Percentiles rank a stretch among this genome's conserved stretches.
These are phyloP conservation scores for Etheostoma perlongum DNA, from an alignment of 2,797 vertebrate species.

Conservation along the genomic window DNA sequence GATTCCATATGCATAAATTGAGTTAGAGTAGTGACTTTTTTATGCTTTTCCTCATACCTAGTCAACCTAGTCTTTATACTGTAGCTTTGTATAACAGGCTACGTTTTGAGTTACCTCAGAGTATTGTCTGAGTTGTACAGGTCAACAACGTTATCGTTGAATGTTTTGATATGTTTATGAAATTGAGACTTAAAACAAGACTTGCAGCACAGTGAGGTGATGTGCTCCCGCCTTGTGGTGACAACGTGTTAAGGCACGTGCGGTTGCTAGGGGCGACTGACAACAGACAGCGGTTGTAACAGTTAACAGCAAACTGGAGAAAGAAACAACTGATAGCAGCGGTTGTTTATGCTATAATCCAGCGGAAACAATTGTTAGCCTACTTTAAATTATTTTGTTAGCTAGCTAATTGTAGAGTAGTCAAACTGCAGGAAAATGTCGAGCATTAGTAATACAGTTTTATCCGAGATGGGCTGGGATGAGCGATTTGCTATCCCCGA, in stretches of 20 bases:
- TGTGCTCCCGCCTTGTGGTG: slow-evolving; percentile 36
- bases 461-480: slow-evolving; percentile 88
- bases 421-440: slow-evolving; percentile 75
- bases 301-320: neutral
- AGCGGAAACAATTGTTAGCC: accelerated
- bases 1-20: neutral
- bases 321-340: neutral
- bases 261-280: slow-evolving; percentile 65
- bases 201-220: neutral
- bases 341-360: accelerated
- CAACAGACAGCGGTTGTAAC: slow-evolving; percentile 30
- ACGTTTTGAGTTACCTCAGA: neutral
- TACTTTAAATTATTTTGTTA: neutral
- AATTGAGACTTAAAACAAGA: neutral
- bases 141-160: neutral
- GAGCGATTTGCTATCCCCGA: slow-evolving; percentile 88
- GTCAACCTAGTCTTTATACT: neutral
- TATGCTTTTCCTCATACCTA: neutral
- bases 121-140: neutral
- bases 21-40: neutral
- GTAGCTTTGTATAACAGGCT: neutral
- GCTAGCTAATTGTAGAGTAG: neutral
- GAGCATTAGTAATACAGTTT: slow-evolving; percentile 34
- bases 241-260: neutral
- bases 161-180: too few species aligned